phyloP scores from a whole-genome alignment of 2,797 vertebrate species.

The Hydrolagus colliei region DNA sequence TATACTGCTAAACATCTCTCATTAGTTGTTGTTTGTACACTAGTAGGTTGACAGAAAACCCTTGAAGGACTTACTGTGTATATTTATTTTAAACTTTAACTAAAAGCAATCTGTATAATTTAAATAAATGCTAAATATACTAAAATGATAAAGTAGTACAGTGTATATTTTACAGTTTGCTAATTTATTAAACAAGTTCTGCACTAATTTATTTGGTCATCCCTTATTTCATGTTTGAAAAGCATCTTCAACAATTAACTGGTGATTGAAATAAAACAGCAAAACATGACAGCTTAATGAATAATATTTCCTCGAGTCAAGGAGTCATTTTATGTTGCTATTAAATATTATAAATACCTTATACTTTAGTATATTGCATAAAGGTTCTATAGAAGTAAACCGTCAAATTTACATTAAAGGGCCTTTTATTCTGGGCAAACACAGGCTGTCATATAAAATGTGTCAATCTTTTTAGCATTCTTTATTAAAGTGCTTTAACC shows the following conservation, averaged over 20 bases:
- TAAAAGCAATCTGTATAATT: conserved; percentile 1
- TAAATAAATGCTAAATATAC: conserved; percentile 24
- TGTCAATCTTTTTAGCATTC: conserved; percentile 5
- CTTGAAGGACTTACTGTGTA: conserved; percentile 25
- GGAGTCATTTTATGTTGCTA: conserved; percentile 9
- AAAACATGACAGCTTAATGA: conserved; percentile 21
- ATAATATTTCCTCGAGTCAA: conserved; percentile 7
- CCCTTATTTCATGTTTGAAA: conserved; percentile 26
- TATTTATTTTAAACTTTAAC: conserved; percentile 31
- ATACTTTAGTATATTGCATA: conserved; percentile 27
- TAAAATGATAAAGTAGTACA: conserved; percentile 21
- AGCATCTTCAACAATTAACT: conserved; percentile 25
- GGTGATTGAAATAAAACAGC: conserved; percentile 27
- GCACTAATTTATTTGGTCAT: conserved; percentile 17
- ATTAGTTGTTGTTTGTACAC: conserved; percentile 25
- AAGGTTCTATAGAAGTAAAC: conserved; percentile 12
- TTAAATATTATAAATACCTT: conserved; percentile 28
- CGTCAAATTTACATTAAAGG: conserved; percentile 1
- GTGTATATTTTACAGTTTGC: conserved; percentile 1
- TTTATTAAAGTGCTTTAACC: conserved; percentile 31
- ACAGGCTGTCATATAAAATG: background rate
- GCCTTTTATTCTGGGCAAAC: background rate
- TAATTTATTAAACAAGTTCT: conserved; percentile 22
- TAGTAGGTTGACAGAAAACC: conserved; percentile 20
- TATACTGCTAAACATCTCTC: conserved; percentile 18